Evolutionary conservation across 2,888 invertebrate species (phyloP).

Genomic region (Agrypnus murinus): DNA sequence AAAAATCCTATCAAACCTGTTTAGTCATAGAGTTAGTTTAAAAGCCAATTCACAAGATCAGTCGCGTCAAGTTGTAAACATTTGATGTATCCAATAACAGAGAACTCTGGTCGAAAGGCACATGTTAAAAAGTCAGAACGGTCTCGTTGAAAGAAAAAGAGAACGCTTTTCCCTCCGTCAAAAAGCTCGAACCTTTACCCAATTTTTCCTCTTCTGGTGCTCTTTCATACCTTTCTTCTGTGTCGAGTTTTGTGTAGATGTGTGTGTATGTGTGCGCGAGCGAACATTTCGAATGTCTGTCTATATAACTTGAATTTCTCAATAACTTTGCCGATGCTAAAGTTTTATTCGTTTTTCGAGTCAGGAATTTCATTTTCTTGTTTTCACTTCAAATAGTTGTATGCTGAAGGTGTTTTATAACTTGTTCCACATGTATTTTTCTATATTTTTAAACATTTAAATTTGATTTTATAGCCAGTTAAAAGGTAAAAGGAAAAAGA

Average conservation of each 20-base stretch:
- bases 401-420: slow-evolving; percentile 47
- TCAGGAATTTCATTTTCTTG: slow-evolving; percentile 59
- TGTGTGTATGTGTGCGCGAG: slow-evolving; percentile 16
- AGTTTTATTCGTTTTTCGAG: slow-evolving; percentile 55
- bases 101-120: slow-evolving; percentile 56
- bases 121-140: slow-evolving; percentile 56
- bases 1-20: slow-evolving; percentile 22
- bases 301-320: slow-evolving; percentile 61
- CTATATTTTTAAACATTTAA: background rate
- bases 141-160: slow-evolving; percentile 35
- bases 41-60: slow-evolving; percentile 63
- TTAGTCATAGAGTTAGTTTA: slow-evolving; percentile 44
- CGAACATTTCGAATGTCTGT: slow-evolving; percentile 59
- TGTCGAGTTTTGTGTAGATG: slow-evolving; percentile 43
- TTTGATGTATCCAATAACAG: slow-evolving; percentile 63
- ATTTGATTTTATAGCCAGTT: slow-evolving; percentile 13
- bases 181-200: slow-evolving; percentile 60
- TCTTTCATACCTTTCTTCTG: slow-evolving; percentile 57
- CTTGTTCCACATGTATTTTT: slow-evolving; percentile 24
- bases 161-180: slow-evolving; percentile 45
- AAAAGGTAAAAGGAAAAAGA: too few species aligned
- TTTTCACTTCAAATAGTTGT: slow-evolving; percentile 53
- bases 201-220: slow-evolving; percentile 54
- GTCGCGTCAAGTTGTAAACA: slow-evolving; percentile 63
- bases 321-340: slow-evolving; percentile 57